Evolutionary conservation across 1,140 invertebrate species (phyloP), one percentile per base, ranked within the genome.

Genomic region (Saccostrea cuccullata): DNA sequence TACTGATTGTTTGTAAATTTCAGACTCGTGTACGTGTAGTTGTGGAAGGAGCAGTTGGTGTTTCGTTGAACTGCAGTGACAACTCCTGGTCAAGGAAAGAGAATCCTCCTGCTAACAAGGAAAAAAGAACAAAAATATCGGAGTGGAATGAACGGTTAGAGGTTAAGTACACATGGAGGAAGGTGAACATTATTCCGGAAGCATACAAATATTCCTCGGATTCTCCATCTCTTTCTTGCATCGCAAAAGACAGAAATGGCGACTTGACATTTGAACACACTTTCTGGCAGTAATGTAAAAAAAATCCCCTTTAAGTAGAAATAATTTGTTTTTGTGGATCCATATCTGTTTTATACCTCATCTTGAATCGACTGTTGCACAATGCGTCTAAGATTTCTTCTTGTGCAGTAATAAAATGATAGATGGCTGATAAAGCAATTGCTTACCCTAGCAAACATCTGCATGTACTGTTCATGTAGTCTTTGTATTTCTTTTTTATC

Each of bases 81-180:
- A 64, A 47, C 6, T 67, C 9, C 60, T 67, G 60, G 23, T 9
- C 9, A 77, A 3, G 23, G 13, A 6, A 77, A 26, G 12, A 26
- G 11, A 64, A n/a, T 77, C 3, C 30, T 30, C 13, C 30, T 11
- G 30, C 17, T 4, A 4, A 5, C 70, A 77, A 30, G 5, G 70
- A 30, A 15, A 26, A 36, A 77, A 26, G 70, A 36, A 15, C 70
- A 15, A 9, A 11, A 30, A 4, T 36, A 26, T 30, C 70, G 4
- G 15, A 77, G 26, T 77, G 70, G 70, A 77, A 26, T 77, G 70
- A 77, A 30, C 70, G 70, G 11, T 26, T 77, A 77, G 70, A 77
- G 13, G 26, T 30, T 13, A 15, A 36, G 26, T 30, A 30, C 2
- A 26, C 9, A 9, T 77, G 70, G 70, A 26, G 11, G 15, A 20